Base-by-base conservation (phyloP, 2,888 invertebrate genomes). In the Bombylius major region DNA sequence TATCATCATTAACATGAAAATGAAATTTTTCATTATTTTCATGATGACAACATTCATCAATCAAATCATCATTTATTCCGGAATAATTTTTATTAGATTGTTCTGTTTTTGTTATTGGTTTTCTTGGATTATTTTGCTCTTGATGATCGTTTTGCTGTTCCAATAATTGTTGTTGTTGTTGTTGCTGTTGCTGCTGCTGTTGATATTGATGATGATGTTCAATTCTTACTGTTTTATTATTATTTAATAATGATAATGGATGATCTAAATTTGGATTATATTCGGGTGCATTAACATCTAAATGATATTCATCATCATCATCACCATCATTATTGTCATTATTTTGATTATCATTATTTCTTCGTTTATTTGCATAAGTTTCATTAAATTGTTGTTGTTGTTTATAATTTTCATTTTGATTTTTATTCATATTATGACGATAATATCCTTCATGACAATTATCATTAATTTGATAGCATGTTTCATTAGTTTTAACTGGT, bases 11-110 rank as follows among this genome's bases (percentile, higher is more conserved):
- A 33, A 32, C 5, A 5, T 33, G 49, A 13, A 44, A 34, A 46
- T 56, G 23, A 59, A 60, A 5, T 56, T 14, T 7, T 59, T 56
- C 58, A 57, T 58, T 2, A 58, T 39, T 14, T 57, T 55, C 23
- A 55, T 51, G 32, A 33, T 34, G 36, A 4, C 8, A 23, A 32
- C 42, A 51, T 9, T 33, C 32, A 46, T 53, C 34, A n/a, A 9
- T 36, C 5, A 7, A 11, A 55, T 51, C 42, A 31, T 46, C 13
- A 31, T 12, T 23, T 23, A 23, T 50, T 11, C 50, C 55, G 34
- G 36, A n/a, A 12, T 11, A 14, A 7, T 31, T 48, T 7, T n/a
- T 36, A 6, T 32, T 1, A 33, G 7, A 33, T 49, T 7, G 7
- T 11, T 14, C 3, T 46, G 46, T 32, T 47, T 7, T 12, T 44